phyloP scores from a whole-genome alignment of 2,113 vertebrate genomes.

The Equus przewalskii region DNA sequence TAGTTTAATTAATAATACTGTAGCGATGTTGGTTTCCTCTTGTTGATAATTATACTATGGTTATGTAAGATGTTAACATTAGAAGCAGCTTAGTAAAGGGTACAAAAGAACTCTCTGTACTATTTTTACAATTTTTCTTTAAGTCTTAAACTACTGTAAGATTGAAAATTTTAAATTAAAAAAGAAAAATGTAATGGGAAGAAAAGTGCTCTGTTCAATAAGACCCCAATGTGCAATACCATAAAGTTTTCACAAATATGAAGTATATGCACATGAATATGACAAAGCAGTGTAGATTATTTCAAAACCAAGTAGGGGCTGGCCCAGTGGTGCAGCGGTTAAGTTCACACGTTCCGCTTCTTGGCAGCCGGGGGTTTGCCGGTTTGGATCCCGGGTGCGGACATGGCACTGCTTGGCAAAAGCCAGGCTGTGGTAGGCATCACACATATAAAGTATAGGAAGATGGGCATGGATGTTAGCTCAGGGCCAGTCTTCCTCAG shows the following conservation, averaged over 20 bases:
- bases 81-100: neutral
- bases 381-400: too few species aligned
- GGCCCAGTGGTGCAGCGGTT: too few species aligned
- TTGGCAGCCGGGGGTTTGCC: too few species aligned
- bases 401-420: too few species aligned
- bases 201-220: neutral
- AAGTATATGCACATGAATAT: neutral
- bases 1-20: constrained; percentile 12
- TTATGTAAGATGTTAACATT: neutral
- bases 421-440: too few species aligned
- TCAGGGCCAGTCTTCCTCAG: too few species aligned
- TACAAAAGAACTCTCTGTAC: neutral
- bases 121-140: neutral
- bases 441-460: too few species aligned
- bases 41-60: neutral
- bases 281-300: neutral
- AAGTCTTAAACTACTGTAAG: constrained; percentile 14
- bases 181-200: neutral
- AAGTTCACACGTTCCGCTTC: too few species aligned
- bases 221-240: neutral
- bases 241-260: neutral
- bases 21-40: neutral
- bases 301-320: neutral
- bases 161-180: neutral
- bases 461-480: too few species aligned